These are phyloP conservation scores for Dryococelus australis DNA, from an alignment of 2,888 invertebrate genomes.

Conservation along the genomic window DNA sequence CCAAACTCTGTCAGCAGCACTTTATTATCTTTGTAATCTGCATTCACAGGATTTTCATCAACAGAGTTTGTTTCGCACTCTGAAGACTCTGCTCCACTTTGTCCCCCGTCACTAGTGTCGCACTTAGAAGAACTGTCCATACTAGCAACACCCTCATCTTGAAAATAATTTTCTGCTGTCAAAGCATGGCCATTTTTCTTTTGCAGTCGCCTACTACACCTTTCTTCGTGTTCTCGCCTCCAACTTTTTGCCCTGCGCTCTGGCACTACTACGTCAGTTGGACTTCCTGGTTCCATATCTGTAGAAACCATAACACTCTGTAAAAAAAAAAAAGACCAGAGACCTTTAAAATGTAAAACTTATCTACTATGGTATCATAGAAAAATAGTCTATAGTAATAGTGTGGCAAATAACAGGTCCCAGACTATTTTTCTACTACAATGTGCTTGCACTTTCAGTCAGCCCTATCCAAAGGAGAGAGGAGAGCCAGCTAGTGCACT, in stretches of 20 bases:
- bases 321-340: not conserved
- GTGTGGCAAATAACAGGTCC: no score
- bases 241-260: constrained; percentile 43
- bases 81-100: not conserved
- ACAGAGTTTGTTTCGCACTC: constrained; percentile 13
- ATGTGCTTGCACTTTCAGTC: no score
- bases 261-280: constrained; percentile 29
- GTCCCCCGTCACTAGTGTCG: not conserved
- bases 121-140: not conserved
- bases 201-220: constrained; percentile 29
- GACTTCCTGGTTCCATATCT: constrained; percentile 29
- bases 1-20: not conserved
- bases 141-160: not conserved
- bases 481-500: no score
- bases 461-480: no score
- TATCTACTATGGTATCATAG: no score
- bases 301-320: not conserved
- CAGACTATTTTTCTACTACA: no score
- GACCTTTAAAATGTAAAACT: no score
- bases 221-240: constrained; percentile 43
- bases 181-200: constrained; percentile 19
- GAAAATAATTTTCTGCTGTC: not conserved
- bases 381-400: no score
- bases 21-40: not conserved
- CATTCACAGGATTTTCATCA: not conserved